Evolutionary conservation across 2,113 vertebrate genomes (phyloP).

Genomic region (Ciconia maguari): DNA sequence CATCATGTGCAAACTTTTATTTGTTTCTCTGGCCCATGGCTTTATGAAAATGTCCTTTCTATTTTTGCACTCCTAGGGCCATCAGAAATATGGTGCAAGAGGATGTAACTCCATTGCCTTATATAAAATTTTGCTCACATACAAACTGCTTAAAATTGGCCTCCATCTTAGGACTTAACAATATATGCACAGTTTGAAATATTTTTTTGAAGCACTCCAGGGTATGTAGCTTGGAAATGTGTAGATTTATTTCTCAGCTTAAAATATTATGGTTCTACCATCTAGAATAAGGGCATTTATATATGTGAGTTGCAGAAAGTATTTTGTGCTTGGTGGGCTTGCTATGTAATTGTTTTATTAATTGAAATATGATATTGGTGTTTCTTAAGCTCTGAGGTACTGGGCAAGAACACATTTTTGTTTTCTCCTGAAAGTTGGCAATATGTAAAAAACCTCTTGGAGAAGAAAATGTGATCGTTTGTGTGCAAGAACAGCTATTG

Average conservation of each 20-base stretch:
- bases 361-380: background rate
- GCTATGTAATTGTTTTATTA: background rate
- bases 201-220: conserved; percentile 24
- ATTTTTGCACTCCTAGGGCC: conserved; percentile 12
- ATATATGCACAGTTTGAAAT: background rate
- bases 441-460: background rate
- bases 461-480: background rate
- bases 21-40: background rate
- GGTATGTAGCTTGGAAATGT: background rate
- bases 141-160: background rate
- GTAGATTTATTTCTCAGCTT: background rate
- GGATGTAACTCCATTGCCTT: background rate
- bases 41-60: background rate
- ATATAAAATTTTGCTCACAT: background rate
- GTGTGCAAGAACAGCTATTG: background rate
- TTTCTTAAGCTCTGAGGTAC: background rate
- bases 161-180: background rate
- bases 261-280: background rate
- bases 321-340: background rate
- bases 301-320: background rate
- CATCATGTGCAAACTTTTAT: background rate
- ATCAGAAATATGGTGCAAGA: background rate
- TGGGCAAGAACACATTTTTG: background rate
- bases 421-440: background rate
- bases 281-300: background rate